These are phyloP conservation scores for Uloborus diversus DNA, from an alignment of 1,140 invertebrate species.

Conservation along the genomic window DNA sequence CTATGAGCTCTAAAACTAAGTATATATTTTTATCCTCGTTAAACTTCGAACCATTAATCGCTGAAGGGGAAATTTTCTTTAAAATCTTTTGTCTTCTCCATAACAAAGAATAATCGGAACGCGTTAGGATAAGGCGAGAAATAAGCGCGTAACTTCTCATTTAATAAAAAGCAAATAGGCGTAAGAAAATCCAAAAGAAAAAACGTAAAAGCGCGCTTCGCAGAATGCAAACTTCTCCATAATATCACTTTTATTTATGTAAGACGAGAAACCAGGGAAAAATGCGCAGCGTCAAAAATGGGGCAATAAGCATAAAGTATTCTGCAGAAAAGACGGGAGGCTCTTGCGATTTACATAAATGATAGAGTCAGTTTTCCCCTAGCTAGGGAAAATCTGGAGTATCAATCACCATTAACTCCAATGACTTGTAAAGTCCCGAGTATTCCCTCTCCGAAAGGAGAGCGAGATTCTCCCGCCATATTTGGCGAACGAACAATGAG, in stretches of 20 bases:
- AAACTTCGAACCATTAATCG: too few species aligned
- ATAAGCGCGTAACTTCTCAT: constrained; percentile 46
- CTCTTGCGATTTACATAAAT: constrained; percentile 49
- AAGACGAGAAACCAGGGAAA: constrained; percentile 36
- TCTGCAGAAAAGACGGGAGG: constrained; percentile 14
- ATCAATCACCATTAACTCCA: constrained; percentile 55
- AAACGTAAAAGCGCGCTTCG: neutral
- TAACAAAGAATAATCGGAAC: too few species aligned
- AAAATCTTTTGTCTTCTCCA: too few species aligned
- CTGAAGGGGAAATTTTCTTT: too few species aligned
- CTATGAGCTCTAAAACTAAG: too few species aligned
- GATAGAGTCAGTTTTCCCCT: constrained; percentile 53
- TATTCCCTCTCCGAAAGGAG: constrained; percentile 30
- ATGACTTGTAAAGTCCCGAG: constrained; percentile 53
- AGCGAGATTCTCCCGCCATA: neutral
- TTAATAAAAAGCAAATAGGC: constrained; percentile 38
- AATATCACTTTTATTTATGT: constrained; percentile 53
- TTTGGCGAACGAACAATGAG: too few species aligned
- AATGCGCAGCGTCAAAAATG: constrained; percentile 50
- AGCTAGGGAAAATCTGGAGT: constrained; percentile 39
- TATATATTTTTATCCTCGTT: too few species aligned
- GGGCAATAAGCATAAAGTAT: constrained; percentile 55
- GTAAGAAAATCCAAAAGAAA: neutral
- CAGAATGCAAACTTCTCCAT: constrained; percentile 45
- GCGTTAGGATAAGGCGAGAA: too few species aligned